Evolutionary conservation across 2,113 vertebrate genomes (phyloP), one percentile per base, ranked within the genome.

Genomic region (Piprites chloris): DNA sequence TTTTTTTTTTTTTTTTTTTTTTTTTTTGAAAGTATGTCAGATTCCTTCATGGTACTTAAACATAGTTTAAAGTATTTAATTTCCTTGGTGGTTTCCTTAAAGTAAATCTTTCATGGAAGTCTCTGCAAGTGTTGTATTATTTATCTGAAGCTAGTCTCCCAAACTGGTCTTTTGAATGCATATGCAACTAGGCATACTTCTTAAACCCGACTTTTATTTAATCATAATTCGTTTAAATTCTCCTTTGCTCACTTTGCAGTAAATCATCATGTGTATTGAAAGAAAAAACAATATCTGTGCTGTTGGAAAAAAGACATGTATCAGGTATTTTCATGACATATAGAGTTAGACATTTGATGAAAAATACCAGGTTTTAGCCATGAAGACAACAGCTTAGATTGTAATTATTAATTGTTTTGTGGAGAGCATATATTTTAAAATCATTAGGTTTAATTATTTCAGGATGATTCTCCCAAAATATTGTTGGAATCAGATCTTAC

Each of bases 71-170:
- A 90, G 62, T 82, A 91, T 96, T 96, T 96, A 23, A 94, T 97
- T 96, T 95, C 92, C 93, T 94, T 95, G 49, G 93, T 92, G 91
- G 63, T 91, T 96, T 95, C 85, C 74, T 59, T 89, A 81, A 85
- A 96, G 74, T 96, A 93, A 95, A 95, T 97, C 21, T 94, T 96
- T 95, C 74, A 96, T 91, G 78, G 88, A 95, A 95, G 59, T 37
- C n/a, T 95, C 87, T 87, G 82, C 63, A 85, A 85, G 81, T 95
- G 79, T 89, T 96, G 39, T 95, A 90, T 79, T 96, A 89, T 97
- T 98, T 97, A 90, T 93, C 67, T 87, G 73, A 92, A 95, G 53
- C 30, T 93, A 39, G 33, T 89, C 44, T 92, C 89, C 68, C 79
- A 94, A 72, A 96, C 85, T 86, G 74, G 82, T 89, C 58, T 82